Base-by-base conservation (phyloP, 2,797 vertebrate species). In the Chrysocyon brachyurus region DNA sequence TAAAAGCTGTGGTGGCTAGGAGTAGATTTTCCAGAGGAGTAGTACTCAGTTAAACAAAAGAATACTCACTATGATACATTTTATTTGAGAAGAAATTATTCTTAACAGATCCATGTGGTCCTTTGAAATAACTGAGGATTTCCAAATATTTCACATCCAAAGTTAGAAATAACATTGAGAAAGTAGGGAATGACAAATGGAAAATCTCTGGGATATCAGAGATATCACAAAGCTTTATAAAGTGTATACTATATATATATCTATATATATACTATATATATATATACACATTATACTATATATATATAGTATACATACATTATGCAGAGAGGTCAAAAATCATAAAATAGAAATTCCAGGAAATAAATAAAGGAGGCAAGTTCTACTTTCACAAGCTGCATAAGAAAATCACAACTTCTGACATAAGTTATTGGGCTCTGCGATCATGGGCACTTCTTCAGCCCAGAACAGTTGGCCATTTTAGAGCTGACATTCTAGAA, bases 361-460 rank as follows among this genome's bases (percentile, higher is more conserved):
- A 5, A 82, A 52, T 26, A 31, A 26, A 26, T 56, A 12, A 40
- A 59, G 82, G 87, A 9, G 24, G 6, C 14, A 78, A n/a, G 12
- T 49, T 52, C 16, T 54, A 15, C 7, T 28, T 54, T 24, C 36
- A 22, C 6, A 81, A 8, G 11, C 0, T 16, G 56, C 7, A 84
- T 28, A 5, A 64, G 21, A 56, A 6, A 70, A 52, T 61, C 24
- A 6, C 8, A 31, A 19, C 6, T 31, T 82, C 14, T 63, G 17
- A 5, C 1, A 7, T 46, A n/a, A 46, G 12, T 6, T 1, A 46
- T 40, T 3, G 15, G 16, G 9, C 2, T 2, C 49, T 75, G 28
- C 7, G 57, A 24, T 84, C 61, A 40, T 12, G 64, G 5, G 22
- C 5, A 63, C 12, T 2, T 81, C 63, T 16, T 64, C 14, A 33